Evolutionary conservation across 2,797 vertebrate species (phyloP).

Genomic region (Dallia pectoralis): DNA sequence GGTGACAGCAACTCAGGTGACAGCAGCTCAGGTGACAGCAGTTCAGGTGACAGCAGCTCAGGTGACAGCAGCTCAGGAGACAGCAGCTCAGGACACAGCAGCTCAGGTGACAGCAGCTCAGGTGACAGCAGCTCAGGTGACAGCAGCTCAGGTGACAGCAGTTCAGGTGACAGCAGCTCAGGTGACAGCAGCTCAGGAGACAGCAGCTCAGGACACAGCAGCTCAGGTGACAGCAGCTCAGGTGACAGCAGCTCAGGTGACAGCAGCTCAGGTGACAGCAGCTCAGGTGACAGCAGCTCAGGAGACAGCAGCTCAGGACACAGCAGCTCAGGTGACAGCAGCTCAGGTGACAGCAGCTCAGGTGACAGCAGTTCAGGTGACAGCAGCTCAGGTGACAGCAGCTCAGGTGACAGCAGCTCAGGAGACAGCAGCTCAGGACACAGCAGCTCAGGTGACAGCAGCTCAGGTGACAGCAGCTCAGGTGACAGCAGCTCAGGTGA

Average conservation of each 20-base stretch:
- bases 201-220: slow-evolving; percentile 33
- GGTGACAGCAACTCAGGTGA: slow-evolving; percentile 38
- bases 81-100: slow-evolving; percentile 33
- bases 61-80: slow-evolving; percentile 38
- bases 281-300: slow-evolving; percentile 35
- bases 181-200: slow-evolving; percentile 38
- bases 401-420: slow-evolving; percentile 35
- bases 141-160: slow-evolving; percentile 33
- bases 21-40: slow-evolving; percentile 33
- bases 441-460: slow-evolving; percentile 33
- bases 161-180: slow-evolving; percentile 35
- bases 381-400: slow-evolving; percentile 33
- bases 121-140: slow-evolving; percentile 38
- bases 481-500: slow-evolving; percentile 38
- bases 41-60: slow-evolving; percentile 35
- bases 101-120: slow-evolving; percentile 35
- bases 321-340: slow-evolving; percentile 33
- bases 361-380: slow-evolving; percentile 38
- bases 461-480: slow-evolving; percentile 35
- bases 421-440: slow-evolving; percentile 38
- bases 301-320: slow-evolving; percentile 38
- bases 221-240: slow-evolving; percentile 35
- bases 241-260: slow-evolving; percentile 38
- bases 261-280: slow-evolving; percentile 33
- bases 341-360: slow-evolving; percentile 35